A percentile compares a stretch with the other conserved stretches of the same genome.
Conservation (phyloP, 64 coral and sea anemone genomes). For the Stichodactyla mertensii region DNA sequence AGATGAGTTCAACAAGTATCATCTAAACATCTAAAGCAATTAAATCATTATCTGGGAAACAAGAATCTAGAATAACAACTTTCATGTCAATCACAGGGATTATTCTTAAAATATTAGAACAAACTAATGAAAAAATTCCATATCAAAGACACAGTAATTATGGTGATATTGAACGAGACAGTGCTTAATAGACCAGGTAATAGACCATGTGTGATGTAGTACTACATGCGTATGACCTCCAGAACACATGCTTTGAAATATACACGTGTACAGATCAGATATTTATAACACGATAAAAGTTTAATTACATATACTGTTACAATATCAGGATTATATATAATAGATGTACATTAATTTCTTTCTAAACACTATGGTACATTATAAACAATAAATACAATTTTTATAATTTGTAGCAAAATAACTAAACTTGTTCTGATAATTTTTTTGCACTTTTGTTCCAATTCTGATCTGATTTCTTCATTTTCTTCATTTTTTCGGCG, state of each 20-base stretch:
- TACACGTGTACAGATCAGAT: neutral
- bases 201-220: neutral
- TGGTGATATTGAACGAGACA: neutral
- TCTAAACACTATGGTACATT: neutral
- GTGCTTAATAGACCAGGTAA: neutral
- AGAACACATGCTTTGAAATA: neutral
- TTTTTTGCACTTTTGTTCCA: neutral
- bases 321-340: neutral
- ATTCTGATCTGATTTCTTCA: neutral
- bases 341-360: neutral
- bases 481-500: neutral
- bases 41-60: neutral
- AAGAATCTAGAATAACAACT: neutral
- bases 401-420: neutral
- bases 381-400: neutral
- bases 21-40: neutral
- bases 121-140: neutral
- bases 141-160: neutral
- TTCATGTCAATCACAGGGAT: neutral
- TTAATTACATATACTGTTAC: neutral
- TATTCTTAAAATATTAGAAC: neutral
- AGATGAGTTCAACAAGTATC: slow-evolving; percentile 8
- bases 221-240: neutral
- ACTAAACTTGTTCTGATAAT: neutral
- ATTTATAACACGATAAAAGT: neutral